Evolutionary conservation across 2,888 invertebrate genomes (phyloP).

Genomic region (Mechanitis mazaeus): DNA sequence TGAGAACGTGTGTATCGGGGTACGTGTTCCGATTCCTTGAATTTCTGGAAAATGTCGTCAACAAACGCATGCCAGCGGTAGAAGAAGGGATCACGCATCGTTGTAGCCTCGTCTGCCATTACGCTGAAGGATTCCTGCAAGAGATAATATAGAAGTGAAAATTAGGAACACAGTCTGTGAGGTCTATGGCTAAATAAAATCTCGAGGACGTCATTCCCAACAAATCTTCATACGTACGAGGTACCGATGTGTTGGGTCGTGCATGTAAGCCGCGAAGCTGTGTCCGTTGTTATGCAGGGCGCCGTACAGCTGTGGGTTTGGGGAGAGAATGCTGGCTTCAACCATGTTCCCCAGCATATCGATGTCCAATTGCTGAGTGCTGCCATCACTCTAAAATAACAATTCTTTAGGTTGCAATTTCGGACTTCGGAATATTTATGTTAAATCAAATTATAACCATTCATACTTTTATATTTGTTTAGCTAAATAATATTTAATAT

Average conservation of each 20-base stretch:
- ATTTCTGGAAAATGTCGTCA: slow-evolving; percentile 83
- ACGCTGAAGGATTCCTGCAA: slow-evolving; percentile 84
- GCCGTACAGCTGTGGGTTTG: slow-evolving; percentile 80
- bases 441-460: no score
- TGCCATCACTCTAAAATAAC: slow-evolving; percentile 63
- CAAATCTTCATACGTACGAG: slow-evolving; percentile 66
- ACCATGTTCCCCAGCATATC: slow-evolving; percentile 84
- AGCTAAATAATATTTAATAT: no score
- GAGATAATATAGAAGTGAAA: neutral
- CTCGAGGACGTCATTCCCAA: no score
- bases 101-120: slow-evolving; percentile 88
- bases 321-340: slow-evolving; percentile 80
- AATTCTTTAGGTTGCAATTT: neutral
- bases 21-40: slow-evolving; percentile 74
- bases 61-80: slow-evolving; percentile 90
- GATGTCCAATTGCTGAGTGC: slow-evolving; percentile 73
- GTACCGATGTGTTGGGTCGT: slow-evolving; percentile 84
- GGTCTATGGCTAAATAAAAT: neutral
- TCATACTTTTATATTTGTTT: no score
- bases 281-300: slow-evolving; percentile 86
- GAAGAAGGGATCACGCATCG: slow-evolving; percentile 91
- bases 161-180: neutral
- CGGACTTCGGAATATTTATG: neutral
- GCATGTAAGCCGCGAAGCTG: slow-evolving; percentile 80
- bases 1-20: slow-evolving; percentile 60